A percentile compares a stretch with the other conserved stretches of the same genome.
These are phyloP conservation scores for Lota lota DNA, from an alignment of 2,113 vertebrate genomes.

Conservation along the genomic window DNA sequence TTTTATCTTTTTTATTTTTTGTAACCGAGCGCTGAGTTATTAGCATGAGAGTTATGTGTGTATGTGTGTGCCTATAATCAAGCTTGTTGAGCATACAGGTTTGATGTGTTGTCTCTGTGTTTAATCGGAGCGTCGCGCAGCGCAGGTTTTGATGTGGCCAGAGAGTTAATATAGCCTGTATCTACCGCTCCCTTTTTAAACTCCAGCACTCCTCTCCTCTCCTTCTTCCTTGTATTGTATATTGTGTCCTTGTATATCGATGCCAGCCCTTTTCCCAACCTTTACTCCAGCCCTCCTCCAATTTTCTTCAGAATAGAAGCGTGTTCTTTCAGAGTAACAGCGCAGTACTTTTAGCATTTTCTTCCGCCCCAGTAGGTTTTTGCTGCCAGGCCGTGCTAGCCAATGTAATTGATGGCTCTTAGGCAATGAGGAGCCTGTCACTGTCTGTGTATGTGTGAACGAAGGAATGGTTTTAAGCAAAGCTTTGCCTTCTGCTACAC, in stretches of 20 bases:
- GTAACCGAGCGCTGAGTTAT: constrained; percentile 54
- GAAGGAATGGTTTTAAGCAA: background rate
- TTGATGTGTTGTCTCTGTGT: constrained; percentile 77
- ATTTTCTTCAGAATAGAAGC: background rate
- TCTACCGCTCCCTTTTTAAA: constrained; percentile 71
- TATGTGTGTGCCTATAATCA: constrained; percentile 64
- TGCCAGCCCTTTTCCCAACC: background rate
- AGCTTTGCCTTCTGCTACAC: background rate
- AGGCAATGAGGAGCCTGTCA: no score
- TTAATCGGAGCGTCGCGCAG: constrained; percentile 69
- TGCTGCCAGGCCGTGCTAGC: background rate
- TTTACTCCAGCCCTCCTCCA: background rate
- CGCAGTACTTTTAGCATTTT: no score
- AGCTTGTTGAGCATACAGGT: constrained; percentile 65
- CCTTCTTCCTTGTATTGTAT: constrained; percentile 14
- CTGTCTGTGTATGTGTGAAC: background rate
- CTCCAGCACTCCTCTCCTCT: constrained; percentile 49
- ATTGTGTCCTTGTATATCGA: constrained; percentile 26
- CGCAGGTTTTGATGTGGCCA: constrained; percentile 77
- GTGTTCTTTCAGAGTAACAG: no score
- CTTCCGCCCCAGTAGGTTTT: no score
- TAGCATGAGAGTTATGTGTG: constrained; percentile 57
- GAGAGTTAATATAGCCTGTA: constrained; percentile 74
- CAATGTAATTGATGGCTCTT: background rate
- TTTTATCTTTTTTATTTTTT: constrained; percentile 53